Percentiles rank a stretch among this genome's conserved stretches.
phyloP scores from a whole-genome alignment of 2,888 invertebrate species.

The Holacanthella duospinosa region DNA sequence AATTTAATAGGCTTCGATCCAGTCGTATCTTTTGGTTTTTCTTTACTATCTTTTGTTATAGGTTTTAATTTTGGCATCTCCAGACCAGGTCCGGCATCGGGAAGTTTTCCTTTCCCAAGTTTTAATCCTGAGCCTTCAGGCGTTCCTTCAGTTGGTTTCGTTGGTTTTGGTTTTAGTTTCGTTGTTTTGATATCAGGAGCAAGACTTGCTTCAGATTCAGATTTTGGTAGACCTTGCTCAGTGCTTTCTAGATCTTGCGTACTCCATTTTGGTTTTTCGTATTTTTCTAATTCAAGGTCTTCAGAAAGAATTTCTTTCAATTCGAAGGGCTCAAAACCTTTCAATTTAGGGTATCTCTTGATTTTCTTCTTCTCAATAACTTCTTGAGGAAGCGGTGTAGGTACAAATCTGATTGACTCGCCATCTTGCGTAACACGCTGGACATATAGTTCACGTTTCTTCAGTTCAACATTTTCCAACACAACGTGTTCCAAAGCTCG shows the following conservation, averaged over 20 bases:
- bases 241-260: slow-evolving; percentile 39
- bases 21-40: slow-evolving; percentile 19
- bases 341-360: slow-evolving; percentile 10
- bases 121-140: slow-evolving; percentile 42
- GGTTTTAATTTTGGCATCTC: slow-evolving; percentile 16
- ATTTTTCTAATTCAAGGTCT: slow-evolving; percentile 15
- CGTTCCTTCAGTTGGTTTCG: slow-evolving; percentile 41
- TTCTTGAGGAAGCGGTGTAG: background rate
- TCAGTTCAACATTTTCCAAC: slow-evolving; percentile 3
- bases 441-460: background rate
- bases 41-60: slow-evolving; percentile 39
- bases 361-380: slow-evolving; percentile 5
- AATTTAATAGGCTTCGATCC: slow-evolving; percentile 1
- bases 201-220: slow-evolving; percentile 22
- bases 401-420: background rate
- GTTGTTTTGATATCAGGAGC: slow-evolving; percentile 17
- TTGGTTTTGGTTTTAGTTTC: slow-evolving; percentile 26
- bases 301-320: slow-evolving; percentile 16
- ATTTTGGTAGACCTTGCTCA: slow-evolving; percentile 20
- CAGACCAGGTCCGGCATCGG: slow-evolving; percentile 36
- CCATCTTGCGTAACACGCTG: background rate
- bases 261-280: slow-evolving; percentile 27
- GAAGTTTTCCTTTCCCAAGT: slow-evolving; percentile 39
- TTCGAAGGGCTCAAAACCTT: slow-evolving; percentile 16
- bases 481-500: background rate